Base-by-base conservation (phyloP, 1,140 invertebrate genomes). In the Mesaphorura yosii region DNA sequence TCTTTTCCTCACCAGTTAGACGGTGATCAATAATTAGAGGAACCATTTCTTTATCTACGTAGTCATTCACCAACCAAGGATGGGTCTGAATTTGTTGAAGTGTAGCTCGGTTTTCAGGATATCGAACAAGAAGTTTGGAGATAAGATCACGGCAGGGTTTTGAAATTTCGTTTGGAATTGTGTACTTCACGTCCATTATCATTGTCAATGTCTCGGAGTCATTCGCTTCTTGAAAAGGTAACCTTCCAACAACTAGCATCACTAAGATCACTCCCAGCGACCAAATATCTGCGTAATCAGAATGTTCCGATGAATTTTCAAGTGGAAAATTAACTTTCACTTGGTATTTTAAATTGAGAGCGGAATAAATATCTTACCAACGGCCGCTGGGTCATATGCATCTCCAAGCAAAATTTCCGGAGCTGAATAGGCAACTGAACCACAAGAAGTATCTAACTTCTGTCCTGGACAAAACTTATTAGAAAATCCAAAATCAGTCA, bases 101-200 rank as follows among this genome's bases (percentile, higher is more conserved):
- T 19, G 81, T 86, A 0, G 90, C 86, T 42, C 95, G 75, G 63
- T 86, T 84, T 60, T 88, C 82, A 1, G 95, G 95, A 69, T 94
- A 87, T 53, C 90, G 75, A 6, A 94, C 83, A 51, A 98, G 72
- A 92, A 98, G 97, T 60, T 78, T 77, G 10, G 79, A 80, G 65
- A 98, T 97, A 50, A 98, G 50, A 72, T 64, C 85, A 73, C 81
- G 81, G 70, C 93, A 97, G 51, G 79, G 78, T 20, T 77, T 72
- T n/a, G 89, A 90, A 25, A 98, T 81, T 69, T 93, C 83, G 25
- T 76, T 67, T 49, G 94, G 92, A 64, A 97, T 83, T 44, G 83
- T 83, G 68, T 97, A 98, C 77, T 95, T 96, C 75, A 93, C 97
- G 69, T 98, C 95, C 87, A 98, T 94, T 57, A 98, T 98, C 89